Evolutionary conservation across 2,888 invertebrate species (phyloP).

Genomic region (Phengaris arion): DNA sequence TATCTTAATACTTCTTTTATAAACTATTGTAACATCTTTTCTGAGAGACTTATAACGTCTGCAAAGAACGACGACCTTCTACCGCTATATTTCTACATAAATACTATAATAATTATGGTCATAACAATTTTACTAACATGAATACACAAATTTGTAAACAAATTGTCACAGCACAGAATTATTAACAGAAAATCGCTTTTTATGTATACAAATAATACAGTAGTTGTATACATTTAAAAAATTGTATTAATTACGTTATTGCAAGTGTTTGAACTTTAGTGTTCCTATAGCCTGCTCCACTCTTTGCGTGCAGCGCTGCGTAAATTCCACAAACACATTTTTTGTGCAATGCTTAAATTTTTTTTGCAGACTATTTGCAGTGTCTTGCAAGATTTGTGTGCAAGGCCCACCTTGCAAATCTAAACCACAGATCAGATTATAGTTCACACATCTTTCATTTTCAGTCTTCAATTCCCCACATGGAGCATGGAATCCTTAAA

Average conservation of each 20-base stretch:
- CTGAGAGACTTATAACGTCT: neutral
- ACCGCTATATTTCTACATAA: too few relatives aligned
- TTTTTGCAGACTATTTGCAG: too few relatives aligned
- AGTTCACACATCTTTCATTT: neutral
- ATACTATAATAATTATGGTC: too few relatives aligned
- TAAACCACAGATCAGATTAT: neutral
- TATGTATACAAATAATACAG: too few relatives aligned
- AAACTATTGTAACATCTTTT: neutral
- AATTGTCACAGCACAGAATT: neutral
- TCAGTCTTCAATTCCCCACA: slow-evolving; percentile 57
- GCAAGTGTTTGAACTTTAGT: neutral
- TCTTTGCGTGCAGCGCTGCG: too few relatives aligned
- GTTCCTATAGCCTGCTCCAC: neutral
- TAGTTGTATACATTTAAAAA: neutral
- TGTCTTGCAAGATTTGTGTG: too few relatives aligned
- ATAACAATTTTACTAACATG: slow-evolving; percentile 24
- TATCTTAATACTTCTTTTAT: neutral
- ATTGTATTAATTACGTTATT: neutral
- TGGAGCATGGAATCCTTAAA: slow-evolving; percentile 61
- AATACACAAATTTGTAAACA: neutral
- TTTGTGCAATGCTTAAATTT: too few relatives aligned
- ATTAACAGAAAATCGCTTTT: too few relatives aligned
- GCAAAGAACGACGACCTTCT: neutral
- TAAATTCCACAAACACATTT: too few relatives aligned
- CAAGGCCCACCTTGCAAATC: too few relatives aligned